Evolutionary conservation across 2,888 invertebrate species (phyloP).

Genomic region (Isotomurus palustris): DNA sequence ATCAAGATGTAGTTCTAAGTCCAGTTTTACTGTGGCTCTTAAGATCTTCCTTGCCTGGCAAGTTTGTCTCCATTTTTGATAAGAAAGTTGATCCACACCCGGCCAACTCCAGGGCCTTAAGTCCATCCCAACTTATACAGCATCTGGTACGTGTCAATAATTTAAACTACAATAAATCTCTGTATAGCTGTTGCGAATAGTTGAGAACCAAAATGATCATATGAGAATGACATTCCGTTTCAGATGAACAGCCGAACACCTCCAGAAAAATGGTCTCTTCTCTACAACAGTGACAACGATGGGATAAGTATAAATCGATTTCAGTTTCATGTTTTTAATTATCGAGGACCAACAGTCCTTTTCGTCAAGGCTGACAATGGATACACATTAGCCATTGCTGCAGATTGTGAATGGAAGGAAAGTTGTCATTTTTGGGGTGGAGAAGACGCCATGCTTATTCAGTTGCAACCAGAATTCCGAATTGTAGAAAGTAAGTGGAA

Average conservation of each 20-base stretch:
- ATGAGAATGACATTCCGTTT: no score
- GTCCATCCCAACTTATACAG: constrained; percentile 29
- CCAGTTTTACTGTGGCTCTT: constrained; percentile 67
- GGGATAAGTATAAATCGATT: constrained; percentile 69
- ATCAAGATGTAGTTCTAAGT: constrained; percentile 4
- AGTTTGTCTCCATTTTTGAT: constrained; percentile 51
- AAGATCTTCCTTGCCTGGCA: constrained; percentile 61
- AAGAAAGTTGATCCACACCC: constrained; percentile 20
- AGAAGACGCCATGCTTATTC: constrained; percentile 70
- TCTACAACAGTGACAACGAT: constrained; percentile 79
- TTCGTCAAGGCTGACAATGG: constrained; percentile 57
- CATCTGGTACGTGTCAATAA: constrained; percentile 30
- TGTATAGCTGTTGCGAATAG: no score
- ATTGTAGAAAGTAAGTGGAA: constrained; percentile 52
- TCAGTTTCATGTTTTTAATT: constrained; percentile 77
- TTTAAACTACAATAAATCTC: neutral
- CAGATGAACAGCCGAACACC: constrained; percentile 32
- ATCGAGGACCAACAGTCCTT: constrained; percentile 59
- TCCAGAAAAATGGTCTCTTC: constrained; percentile 71
- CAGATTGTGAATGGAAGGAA: constrained; percentile 79
- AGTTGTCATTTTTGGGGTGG: constrained; percentile 78
- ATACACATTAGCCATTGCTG: constrained; percentile 69
- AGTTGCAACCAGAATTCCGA: constrained; percentile 59
- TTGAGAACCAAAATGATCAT: no score
- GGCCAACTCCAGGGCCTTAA: constrained; percentile 8